Conservation (phyloP, 2,113 vertebrate species). For the Rhinopomastus cyanomelas region DNA sequence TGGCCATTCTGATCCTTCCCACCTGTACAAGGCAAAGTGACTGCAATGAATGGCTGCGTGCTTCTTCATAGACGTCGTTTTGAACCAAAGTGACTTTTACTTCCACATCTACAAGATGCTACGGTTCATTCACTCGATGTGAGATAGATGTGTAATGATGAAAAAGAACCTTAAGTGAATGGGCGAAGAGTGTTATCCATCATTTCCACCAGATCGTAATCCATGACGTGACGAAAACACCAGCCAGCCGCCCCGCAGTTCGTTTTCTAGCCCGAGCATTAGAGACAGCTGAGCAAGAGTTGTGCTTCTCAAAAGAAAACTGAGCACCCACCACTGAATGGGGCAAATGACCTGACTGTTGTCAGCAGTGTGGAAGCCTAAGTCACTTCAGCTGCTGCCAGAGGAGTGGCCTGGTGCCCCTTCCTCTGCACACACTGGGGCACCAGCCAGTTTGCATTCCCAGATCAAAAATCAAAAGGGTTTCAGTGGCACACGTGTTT, state of each 20-base stretch:
- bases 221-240: not conserved
- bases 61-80: not conserved
- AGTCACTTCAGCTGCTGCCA: not conserved
- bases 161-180: not conserved
- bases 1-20: not conserved
- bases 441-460: not conserved
- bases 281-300: not conserved
- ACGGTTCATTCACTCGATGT: rapidly evolving
- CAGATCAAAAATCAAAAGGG: not conserved
- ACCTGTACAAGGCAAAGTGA: not conserved
- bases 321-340: not conserved
- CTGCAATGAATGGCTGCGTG: not conserved
- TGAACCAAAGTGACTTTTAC: not conserved
- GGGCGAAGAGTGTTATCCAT: not conserved
- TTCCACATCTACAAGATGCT: not conserved
- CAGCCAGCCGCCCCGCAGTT: not conserved
- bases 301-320: not conserved
- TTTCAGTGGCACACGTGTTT: not conserved
- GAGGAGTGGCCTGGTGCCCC: not conserved
- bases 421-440: not conserved
- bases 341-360: not conserved
- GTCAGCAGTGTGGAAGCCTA: not conserved
- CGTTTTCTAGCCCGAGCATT: not conserved
- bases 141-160: not conserved
- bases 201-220: not conserved